Evolutionary conservation across 2,888 invertebrate genomes (phyloP).

Genomic region (Dryocosmus kuriphilus): DNA sequence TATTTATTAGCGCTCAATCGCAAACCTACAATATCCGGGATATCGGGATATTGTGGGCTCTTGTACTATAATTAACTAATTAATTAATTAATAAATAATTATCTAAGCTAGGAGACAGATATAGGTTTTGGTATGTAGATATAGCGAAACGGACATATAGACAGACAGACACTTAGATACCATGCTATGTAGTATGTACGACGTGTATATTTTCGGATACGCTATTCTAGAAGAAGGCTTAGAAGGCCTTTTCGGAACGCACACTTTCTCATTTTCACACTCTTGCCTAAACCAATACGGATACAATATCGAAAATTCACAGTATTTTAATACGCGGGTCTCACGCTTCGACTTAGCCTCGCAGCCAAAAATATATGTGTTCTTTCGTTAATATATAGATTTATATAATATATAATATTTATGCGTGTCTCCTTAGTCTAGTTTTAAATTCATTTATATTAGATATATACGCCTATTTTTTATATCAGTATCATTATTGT

Average conservation of each 20-base stretch:
- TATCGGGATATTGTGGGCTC: constrained; percentile 25
- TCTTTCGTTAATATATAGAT: constrained; percentile 40
- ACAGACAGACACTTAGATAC: constrained; percentile 64
- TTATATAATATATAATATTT: constrained; percentile 39
- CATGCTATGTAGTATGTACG: constrained; percentile 58
- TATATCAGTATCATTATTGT: constrained; percentile 49
- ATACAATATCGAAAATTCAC: constrained; percentile 70
- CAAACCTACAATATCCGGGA: constrained; percentile 9
- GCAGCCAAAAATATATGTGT: constrained; percentile 69
- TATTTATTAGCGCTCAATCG: constrained; percentile 19
- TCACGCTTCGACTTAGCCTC: constrained; percentile 61
- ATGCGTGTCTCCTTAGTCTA: constrained; percentile 36
- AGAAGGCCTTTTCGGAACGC: constrained; percentile 38
- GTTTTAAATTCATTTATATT: constrained; percentile 45
- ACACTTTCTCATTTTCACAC: constrained; percentile 32
- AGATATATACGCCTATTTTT: constrained; percentile 44
- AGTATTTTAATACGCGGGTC: constrained; percentile 67
- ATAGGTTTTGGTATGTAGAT: constrained; percentile 35
- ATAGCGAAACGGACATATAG: constrained; percentile 43
- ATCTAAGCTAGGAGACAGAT: constrained; percentile 39
- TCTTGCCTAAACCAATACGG: constrained; percentile 52
- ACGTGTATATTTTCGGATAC: constrained; percentile 43
- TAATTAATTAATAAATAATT: constrained; percentile 33
- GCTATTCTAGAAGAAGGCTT: constrained; percentile 41
- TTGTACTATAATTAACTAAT: constrained; percentile 15